Conservation (phyloP, 2,113 vertebrate genomes). For the Lagopus muta region DNA sequence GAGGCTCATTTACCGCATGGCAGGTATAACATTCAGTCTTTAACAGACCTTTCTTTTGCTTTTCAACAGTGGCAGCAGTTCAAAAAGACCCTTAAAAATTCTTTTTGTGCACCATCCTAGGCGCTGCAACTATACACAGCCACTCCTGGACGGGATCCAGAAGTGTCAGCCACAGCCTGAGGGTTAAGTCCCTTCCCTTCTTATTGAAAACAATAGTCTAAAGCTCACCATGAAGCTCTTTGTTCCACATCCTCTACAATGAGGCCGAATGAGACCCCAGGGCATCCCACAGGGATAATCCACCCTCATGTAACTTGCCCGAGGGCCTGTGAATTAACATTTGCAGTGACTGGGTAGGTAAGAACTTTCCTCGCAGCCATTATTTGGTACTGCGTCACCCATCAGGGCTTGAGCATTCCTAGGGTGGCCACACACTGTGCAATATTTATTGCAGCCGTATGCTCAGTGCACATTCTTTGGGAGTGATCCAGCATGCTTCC, state of each 20-base stretch:
- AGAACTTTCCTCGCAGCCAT: neutral
- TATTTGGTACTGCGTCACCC: neutral
- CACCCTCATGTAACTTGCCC: slow-evolving; percentile 37
- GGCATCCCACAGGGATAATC: slow-evolving; percentile 41
- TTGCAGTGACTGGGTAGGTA: neutral
- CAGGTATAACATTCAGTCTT: neutral
- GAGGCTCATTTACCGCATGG: neutral
- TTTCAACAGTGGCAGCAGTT: slow-evolving; percentile 2
- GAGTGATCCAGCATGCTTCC: neutral
- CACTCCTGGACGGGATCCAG: neutral
- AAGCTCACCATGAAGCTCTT: slow-evolving; percentile 47
- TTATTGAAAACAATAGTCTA: slow-evolving; percentile 27
- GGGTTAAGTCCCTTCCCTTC: slow-evolving; percentile 18
- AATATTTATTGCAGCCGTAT: neutral
- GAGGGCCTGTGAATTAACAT: slow-evolving; percentile 10
- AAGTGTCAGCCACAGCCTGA: slow-evolving; percentile 16
- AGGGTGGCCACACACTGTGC: neutral
- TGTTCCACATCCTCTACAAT: neutral
- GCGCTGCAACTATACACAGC: neutral
- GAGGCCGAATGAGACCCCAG: neutral
- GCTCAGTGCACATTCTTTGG: neutral
- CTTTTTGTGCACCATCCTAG: neutral
- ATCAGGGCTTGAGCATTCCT: neutral
- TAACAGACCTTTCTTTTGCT: neutral
- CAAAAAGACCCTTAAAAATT: neutral